phyloP scores from a whole-genome alignment of 2,888 invertebrate species.

The Macrophya alboannulata region DNA sequence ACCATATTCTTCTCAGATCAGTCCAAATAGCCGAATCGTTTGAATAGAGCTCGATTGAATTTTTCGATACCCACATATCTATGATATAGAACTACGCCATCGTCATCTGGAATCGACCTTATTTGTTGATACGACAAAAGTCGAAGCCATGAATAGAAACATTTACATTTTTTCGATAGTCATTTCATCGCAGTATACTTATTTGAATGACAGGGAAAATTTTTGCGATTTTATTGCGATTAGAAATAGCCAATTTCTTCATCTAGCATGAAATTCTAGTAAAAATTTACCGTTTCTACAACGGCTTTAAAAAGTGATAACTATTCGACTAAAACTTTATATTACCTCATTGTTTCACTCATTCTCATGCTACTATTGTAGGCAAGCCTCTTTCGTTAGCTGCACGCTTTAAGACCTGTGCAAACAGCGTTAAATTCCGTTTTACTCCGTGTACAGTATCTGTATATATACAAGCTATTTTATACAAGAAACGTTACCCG shows the following conservation, averaged over 20 bases:
- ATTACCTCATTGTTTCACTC: background rate
- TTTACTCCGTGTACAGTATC: background rate
- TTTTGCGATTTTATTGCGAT: background rate
- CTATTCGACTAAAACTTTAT: background rate
- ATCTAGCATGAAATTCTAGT: background rate
- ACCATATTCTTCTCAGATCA: background rate
- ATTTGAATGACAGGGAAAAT: background rate
- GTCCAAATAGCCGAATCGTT: background rate
- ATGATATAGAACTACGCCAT: background rate
- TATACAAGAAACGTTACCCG: background rate
- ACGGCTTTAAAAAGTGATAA: background rate
- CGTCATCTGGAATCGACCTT: slow-evolving; percentile 9
- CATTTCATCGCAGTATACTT: background rate
- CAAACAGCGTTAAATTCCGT: background rate
- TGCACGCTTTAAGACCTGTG: background rate
- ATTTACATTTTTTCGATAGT: slow-evolving; percentile 1
- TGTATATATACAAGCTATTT: background rate
- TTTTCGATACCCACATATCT: background rate
- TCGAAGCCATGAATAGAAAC: background rate
- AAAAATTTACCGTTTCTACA: background rate
- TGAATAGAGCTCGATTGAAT: background rate
- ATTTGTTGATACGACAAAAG: background rate
- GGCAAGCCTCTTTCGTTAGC: background rate
- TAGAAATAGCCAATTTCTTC: background rate
- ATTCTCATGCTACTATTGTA: background rate